Evolutionary conservation across 30 jellyfish, hydroid and myxozoan genomes (phyloP), one percentile per base, ranked within the genome.

Genomic region (Phacellophora camtschatica): DNA sequence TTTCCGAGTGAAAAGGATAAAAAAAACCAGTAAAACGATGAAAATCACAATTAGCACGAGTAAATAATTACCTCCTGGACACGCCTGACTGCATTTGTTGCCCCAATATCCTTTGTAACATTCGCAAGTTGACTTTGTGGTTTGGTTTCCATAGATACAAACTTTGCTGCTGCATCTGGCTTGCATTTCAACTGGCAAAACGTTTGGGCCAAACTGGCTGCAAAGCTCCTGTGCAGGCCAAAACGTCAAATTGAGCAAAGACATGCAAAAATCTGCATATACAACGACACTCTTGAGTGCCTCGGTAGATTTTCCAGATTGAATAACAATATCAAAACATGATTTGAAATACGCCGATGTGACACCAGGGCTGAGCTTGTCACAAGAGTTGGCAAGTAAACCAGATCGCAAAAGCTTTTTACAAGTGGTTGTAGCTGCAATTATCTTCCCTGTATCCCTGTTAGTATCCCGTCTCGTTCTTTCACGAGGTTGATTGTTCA

Each of bases 61-160:
- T n/a, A n/a, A n/a, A n/a, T n/a, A 10, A 22, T 36, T 61, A 19
- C 92, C 92, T 33, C 84, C 92, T 7, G 92, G 92, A 28, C 92
- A 81, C 36, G 54, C 42, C 20, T 48, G 37, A 41, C 72, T 66
- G 57, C 92, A 81, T 32, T 54, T 81, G 22, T 24, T 54, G 15
- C 92, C 92, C 85, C 92, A 81, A 35, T 81, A 81, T n/a, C 92
- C 92, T 13, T 65, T 50, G 8, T 50, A 19, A 36, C 92, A 81
- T 20, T 32, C 64, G 51, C 92, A 81, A 1, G 48, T 64, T 15
- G 74, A 58, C n/a, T 81, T 68, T 16, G 19, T 33, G 3, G 75
- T 13, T n/a, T 66, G 75, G 3, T 36, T 66, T 3, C 92, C 92
- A 32, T 66, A 81, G 16, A 27, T 24, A 51, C 92, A 81, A 58